Conservation (phyloP, 1,140 invertebrate species). For the Trigoniulus corallinus region DNA sequence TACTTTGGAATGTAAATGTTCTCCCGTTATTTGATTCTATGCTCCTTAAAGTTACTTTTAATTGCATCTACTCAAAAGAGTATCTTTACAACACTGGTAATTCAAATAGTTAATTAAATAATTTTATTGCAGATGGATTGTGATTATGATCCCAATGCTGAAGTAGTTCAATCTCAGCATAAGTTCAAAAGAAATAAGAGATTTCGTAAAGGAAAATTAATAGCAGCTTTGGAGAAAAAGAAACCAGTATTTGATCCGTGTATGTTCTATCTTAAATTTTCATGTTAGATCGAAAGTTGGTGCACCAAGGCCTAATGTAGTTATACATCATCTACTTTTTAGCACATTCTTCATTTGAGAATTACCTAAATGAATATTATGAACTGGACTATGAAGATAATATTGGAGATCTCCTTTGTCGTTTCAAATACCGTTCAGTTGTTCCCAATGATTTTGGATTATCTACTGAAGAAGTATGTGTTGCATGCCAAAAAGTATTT, state of each 20-base stretch:
- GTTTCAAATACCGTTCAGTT: slow-evolving; percentile 84
- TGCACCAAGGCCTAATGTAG: background rate
- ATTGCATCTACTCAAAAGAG: too few relatives aligned
- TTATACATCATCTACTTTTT: background rate
- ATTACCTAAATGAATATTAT: slow-evolving; percentile 91
- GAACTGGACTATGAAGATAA: slow-evolving; percentile 88
- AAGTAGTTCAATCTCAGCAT: too few relatives aligned
- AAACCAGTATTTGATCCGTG: slow-evolving; percentile 71
- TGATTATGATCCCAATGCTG: slow-evolving; percentile 50
- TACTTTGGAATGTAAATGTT: background rate
- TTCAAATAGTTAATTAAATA: too few relatives aligned
- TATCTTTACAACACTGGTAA: slow-evolving; percentile 8
- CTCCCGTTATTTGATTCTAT: background rate
- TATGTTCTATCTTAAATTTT: slow-evolving; percentile 1
- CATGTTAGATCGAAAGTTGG: background rate
- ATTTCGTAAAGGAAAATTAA: slow-evolving; percentile 43
- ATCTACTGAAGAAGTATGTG: slow-evolving; percentile 62
- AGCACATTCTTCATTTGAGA: slow-evolving; percentile 35
- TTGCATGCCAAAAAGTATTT: too few relatives aligned
- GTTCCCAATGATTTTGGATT: slow-evolving; percentile 81
- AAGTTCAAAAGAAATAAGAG: slow-evolving; percentile 28
- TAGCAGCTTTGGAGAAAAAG: slow-evolving; percentile 41
- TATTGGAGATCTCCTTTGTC: slow-evolving; percentile 70
- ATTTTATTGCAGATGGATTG: slow-evolving; percentile 87
- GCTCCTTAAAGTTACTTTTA: background rate